Evolutionary conservation across 2,113 vertebrate genomes (phyloP), one percentile per base, ranked within the genome.

Genomic region (Toxostoma redivivum): DNA sequence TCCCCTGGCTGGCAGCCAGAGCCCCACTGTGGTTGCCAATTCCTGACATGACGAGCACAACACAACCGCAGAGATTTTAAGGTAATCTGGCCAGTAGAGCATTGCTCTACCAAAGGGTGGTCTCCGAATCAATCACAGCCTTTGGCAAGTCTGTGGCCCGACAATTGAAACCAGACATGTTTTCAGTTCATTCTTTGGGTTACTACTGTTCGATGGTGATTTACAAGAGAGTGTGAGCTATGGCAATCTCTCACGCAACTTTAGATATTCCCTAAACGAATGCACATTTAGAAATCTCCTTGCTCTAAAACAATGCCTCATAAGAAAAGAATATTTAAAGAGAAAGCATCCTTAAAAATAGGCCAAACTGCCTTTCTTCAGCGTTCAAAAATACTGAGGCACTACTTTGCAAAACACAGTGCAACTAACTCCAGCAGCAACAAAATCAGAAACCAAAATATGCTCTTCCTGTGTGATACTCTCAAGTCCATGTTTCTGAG

Each of bases 151-250:
- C 95, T 95, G 93, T 97, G 94, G 91, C 96, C 91, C 88, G 97
- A 95, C 98, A 98, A 99, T 98, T 98, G 98, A 98, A 99, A 99
- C 97, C 99, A 99, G 98, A 98, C 98, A 94, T 98, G 98, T 98
- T 98, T 98, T 97, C 97, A 98, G 98, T 98, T 98, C 98, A 96
- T 98, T 98, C 98, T 98, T 95, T 98, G 98, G 98, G 98, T 99
- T 98, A 98, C 99, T 99, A 98, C 98, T 98, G 98, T 98, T 98
- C 97, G 96, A 97, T 98, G 98, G 98, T 99, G 98, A 99, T 99
- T 99, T 99, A 99, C 98, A 98, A 98, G 98, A 98, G 96, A 98
- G 97, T 97, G 98, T 98, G 98, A 99, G 98, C 98, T 98, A 98
- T 98, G 98, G 98, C 97, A 98, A 98, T 98, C 97, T 98, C 98